Percentiles rank a stretch among this genome's conserved stretches.
Evolutionary conservation across 2,797 vertebrate genomes (phyloP).

Genomic region (Limosa lapponica): DNA sequence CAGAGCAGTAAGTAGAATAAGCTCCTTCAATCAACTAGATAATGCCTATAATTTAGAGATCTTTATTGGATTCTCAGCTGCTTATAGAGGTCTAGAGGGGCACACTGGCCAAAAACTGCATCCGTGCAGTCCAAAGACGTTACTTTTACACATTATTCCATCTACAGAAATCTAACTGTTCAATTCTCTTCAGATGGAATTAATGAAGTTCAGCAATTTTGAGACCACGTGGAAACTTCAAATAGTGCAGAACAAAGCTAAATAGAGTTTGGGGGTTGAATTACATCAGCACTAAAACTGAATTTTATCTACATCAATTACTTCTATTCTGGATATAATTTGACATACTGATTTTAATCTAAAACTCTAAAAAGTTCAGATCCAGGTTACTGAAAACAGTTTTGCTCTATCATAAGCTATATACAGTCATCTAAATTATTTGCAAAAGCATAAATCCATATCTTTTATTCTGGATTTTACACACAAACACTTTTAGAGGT

Average conservation of each 20-base stretch:
- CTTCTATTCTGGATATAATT: constrained; percentile 7
- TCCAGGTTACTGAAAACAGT: neutral
- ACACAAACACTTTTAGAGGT: neutral
- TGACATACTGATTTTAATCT: neutral
- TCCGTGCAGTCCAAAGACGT: neutral
- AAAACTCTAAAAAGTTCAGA: neutral
- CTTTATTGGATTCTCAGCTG: constrained; percentile 21
- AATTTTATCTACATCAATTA: neutral
- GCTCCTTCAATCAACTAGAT: constrained; percentile 30
- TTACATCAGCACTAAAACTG: neutral
- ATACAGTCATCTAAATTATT: neutral
- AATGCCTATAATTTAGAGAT: constrained; percentile 11
- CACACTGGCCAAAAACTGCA: neutral
- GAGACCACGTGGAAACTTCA: constrained; percentile 23
- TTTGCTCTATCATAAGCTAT: neutral
- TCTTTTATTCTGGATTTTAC: neutral
- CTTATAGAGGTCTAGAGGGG: neutral
- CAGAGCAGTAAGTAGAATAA: constrained; percentile 32
- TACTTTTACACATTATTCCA: neutral
- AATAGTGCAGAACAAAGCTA: constrained; percentile 32
- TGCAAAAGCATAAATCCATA: neutral
- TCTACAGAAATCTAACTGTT: neutral
- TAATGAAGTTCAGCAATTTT: constrained; percentile 35
- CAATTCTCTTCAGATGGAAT: constrained; percentile 8
- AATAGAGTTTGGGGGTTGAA: neutral